These are phyloP conservation scores for Enteromius paludinosus DNA, from an alignment of 2,797 vertebrate species.

Conservation along the genomic window DNA sequence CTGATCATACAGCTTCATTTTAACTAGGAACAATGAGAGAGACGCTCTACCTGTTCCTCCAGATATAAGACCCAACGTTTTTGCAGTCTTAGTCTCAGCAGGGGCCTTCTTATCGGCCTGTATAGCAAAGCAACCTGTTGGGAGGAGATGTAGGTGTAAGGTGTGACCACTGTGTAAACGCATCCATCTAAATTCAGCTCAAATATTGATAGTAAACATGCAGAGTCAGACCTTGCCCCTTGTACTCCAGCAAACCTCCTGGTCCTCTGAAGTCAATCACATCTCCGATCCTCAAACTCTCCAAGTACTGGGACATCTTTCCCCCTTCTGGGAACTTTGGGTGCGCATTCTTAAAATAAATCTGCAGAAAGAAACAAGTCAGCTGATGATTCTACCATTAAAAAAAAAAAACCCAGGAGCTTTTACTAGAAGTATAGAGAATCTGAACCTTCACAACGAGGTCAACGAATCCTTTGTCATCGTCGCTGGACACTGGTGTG, in stretches of 20 bases:
- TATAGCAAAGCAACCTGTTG: conserved; percentile 67
- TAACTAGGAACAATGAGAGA: background rate
- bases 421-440: background rate
- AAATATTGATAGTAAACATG: background rate
- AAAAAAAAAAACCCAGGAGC: background rate
- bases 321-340: conserved; percentile 79
- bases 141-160: conserved; percentile 25
- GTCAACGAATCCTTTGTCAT: conserved; percentile 77
- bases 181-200: background rate
- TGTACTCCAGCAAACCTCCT: conserved; percentile 74
- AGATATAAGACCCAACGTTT: conserved; percentile 68
- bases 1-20: background rate
- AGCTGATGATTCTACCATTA: background rate
- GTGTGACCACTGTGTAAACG: background rate
- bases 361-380: conserved; percentile 57
- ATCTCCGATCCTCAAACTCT: conserved; percentile 74
- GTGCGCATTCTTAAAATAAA: conserved; percentile 76
- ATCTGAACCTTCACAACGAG: conserved; percentile 76
- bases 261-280: conserved; percentile 78
- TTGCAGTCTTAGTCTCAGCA: conserved; percentile 59
- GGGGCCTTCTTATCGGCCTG: conserved; percentile 68
- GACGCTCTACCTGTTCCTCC: conserved; percentile 69
- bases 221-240: conserved; percentile 69
- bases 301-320: conserved; percentile 79
- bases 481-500: conserved; percentile 77